phyloP scores from a whole-genome alignment of 2,888 invertebrate species.

The Pegoplata infirma region DNA sequence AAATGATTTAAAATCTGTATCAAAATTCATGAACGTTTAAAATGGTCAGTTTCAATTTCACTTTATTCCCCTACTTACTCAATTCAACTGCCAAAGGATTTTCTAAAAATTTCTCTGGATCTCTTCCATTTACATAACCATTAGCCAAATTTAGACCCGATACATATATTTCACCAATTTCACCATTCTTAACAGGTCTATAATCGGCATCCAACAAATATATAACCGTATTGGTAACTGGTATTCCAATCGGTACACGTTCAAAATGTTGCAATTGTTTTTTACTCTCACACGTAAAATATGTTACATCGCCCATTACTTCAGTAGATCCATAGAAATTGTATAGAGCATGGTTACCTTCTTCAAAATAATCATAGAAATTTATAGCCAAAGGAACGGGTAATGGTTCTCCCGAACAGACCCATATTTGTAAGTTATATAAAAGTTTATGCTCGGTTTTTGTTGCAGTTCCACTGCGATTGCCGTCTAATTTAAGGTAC shows the following conservation, averaged over 20 bases:
- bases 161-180: conserved; percentile 90
- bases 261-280: conserved; percentile 82
- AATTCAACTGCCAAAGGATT: conserved; percentile 86
- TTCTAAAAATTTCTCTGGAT: conserved; percentile 85
- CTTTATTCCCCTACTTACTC: conserved; percentile 77
- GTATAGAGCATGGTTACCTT: conserved; percentile 83
- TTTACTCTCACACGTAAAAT: conserved; percentile 82
- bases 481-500: conserved; percentile 81
- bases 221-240: conserved; percentile 88
- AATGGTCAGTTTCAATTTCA: no score
- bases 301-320: conserved; percentile 94
- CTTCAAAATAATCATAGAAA: conserved; percentile 87
- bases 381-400: conserved; percentile 84
- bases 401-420: conserved; percentile 96
- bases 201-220: conserved; percentile 88
- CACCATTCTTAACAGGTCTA: conserved; percentile 84
- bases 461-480: conserved; percentile 65
- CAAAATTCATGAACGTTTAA: no score
- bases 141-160: conserved; percentile 88
- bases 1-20: no score
- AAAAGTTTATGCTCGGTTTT: conserved; percentile 78
- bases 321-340: conserved; percentile 96
- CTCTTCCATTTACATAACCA: conserved; percentile 88
- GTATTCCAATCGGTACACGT: conserved; percentile 90
- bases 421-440: conserved; percentile 85